Percentiles rank a stretch among this genome's conserved stretches.
phyloP scores from a whole-genome alignment of 2,797 vertebrate genomes.

The Coreius guichenoti region DNA sequence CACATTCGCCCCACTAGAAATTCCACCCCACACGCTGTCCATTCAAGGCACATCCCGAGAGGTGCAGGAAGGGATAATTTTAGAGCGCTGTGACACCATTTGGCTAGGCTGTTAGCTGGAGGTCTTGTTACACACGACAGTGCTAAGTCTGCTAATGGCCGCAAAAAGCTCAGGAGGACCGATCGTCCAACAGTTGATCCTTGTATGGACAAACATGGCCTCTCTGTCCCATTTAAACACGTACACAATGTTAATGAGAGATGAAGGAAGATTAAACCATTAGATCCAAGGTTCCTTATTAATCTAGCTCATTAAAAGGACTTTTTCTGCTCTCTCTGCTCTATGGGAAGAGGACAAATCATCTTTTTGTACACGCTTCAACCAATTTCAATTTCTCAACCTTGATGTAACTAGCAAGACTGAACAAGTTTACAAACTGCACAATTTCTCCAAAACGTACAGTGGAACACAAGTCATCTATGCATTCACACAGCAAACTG shows the following conservation, averaged over 20 bases:
- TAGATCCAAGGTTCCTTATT: background rate
- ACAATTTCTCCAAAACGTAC: slow-evolving; percentile 18
- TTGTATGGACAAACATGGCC: slow-evolving; percentile 75
- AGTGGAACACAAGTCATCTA: slow-evolving; percentile 17
- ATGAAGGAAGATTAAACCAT: background rate
- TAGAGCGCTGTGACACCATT: slow-evolving; percentile 65
- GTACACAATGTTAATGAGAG: background rate
- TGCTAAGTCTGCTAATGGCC: slow-evolving; percentile 66
- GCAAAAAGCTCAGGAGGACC: slow-evolving; percentile 44
- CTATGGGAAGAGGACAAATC: slow-evolving; percentile 3
- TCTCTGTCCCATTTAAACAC: background rate
- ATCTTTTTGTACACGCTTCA: slow-evolving; percentile 10
- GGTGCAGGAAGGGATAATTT: slow-evolving; percentile 70
- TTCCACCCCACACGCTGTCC: slow-evolving; percentile 30
- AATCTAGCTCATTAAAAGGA: background rate
- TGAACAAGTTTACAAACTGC: background rate
- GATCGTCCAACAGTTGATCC: slow-evolving; percentile 63
- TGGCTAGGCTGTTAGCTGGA: slow-evolving; percentile 60
- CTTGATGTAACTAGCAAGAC: background rate
- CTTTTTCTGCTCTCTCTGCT: background rate
- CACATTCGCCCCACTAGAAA: slow-evolving; percentile 45
- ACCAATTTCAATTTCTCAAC: slow-evolving; percentile 18
- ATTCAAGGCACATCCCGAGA: slow-evolving; percentile 49
- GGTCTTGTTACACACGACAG: slow-evolving; percentile 72
- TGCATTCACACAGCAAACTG: slow-evolving; percentile 35